Base-by-base conservation (phyloP, 2,888 invertebrate genomes). In the Pogonocherus hispidulus region DNA sequence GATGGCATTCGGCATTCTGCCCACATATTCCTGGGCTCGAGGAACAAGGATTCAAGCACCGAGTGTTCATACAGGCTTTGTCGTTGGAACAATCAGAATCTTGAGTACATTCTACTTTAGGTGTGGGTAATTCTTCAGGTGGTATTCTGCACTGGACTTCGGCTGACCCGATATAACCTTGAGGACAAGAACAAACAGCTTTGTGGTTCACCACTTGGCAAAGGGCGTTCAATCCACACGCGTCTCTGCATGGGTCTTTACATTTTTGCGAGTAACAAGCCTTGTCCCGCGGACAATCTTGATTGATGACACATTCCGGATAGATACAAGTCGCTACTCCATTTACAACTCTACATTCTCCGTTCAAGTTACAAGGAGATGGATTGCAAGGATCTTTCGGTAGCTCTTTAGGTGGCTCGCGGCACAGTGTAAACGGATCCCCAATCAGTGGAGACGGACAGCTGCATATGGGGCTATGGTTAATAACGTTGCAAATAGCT, bases 271-370 rank as follows among this genome's bases (percentile, higher is more conserved):
- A 90, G 78, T 93, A 92, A 81, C 96, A 96, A 1, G 94, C 92
- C 76, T 92, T 82, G 73, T 94, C 91, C 64, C 93, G 89, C 0
- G 94, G 89, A 84, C 96, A 97, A 78, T 96, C 96, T n/a, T 93
- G 92, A 81, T 96, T 96, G 62, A 93, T 91, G 2, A 96, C 87
- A 84, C 96, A 96, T 84, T 96, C 96, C 0, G 95, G 95, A 84
- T 94, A 95, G 63, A 90, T 88, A 80, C 95, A 96, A 59, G 90
- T 89, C 0, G 94, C 93, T 2, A 89, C 88, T 14, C 88, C 89
- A 71, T 93, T 93, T 67, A 91, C 87, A 0, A 92, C 88, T 66
- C 91, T 90, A 82, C 96, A 96, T 73, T 93, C 90, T 3, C 96
- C 96, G 79, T 95, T 95, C 56, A 90, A 89, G 49, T 91, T 91